Base-by-base conservation (phyloP, 2,113 vertebrate species). In the Falcunculus frontatus region DNA sequence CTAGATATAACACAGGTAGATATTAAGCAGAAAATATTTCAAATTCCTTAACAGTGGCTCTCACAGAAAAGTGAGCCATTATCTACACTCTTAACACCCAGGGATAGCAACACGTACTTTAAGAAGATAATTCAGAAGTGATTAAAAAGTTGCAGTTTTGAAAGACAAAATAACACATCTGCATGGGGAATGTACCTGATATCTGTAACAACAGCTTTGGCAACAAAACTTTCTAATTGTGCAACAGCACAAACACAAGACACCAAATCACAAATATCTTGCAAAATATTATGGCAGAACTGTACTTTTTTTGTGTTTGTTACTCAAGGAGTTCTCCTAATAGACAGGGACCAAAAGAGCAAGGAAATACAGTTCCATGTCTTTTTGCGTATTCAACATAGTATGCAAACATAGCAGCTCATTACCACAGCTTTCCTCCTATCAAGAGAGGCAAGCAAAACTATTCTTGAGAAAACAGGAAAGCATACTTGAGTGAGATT, bases 401-500 rank as follows among this genome's bases (percentile, higher is more conserved):
- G 29, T 5, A 59, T 7, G 20, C 41, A 94, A 68, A 73, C 12
- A 3, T 11, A 90, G 42, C 4, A 3, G 64, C 80, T 92, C 62
- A 77, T 73, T 67, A 73, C 59, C 72, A 69, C 47, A 76, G 18
- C 39, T 70, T 39, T 41, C n/a, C 65, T 59, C 93, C 93, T 95
- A 95, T 92, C 96, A 78, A 93, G 55, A 88, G 53, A 89, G 67
- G 32, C 52, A 95, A 96, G 91, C 59, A 85, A 84, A 92, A 91
- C 46, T 52, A 22, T 65, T 72, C 67, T 60, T 68, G 52, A 89
- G 41, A 77, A 94, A 94, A 95, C 92, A 96, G 92, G 93, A 95
- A 92, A 89, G 49, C 90, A 76, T 46, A 72, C 41, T 89, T 52
- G 44, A 94, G 23, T 41, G 41, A 96, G 80, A 95, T 93, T 76